Evolutionary conservation across 2,113 vertebrate species (phyloP), one percentile per base, ranked within the genome.

Genomic region (Hippocampus mohnikei): DNA sequence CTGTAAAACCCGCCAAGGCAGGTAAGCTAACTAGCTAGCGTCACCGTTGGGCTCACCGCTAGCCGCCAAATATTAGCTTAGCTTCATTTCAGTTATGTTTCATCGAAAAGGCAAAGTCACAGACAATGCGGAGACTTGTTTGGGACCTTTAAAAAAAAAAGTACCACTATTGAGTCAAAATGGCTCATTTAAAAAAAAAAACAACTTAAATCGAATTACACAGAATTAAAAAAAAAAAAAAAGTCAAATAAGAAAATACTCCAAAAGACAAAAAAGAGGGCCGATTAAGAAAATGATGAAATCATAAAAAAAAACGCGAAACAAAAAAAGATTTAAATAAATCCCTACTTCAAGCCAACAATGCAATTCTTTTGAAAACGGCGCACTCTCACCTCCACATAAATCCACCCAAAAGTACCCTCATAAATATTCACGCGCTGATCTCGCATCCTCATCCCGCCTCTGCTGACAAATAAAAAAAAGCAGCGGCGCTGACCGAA

Each of bases 371-470:
- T 56, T 58, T 77, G 46, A 48, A 41, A 13, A 63, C n/a, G 52
- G 16, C 16, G 46, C 46, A 68, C 5, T 61, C 56, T 53, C n/a
- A 69, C 70, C 67, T 69, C 25, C 62, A 63, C 53, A 29, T 50
- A 33, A 50, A 62, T 29, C 13, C 62, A 13, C 64, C 64, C 48
- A 55, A 61, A 59, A 62, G 56, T 73, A 74, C 67, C 67, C 37
- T n/a, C 1, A 74, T 79, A 56, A 62, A 70, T 67, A 80, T 83
- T 82, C 81, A 79, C 52, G 12, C 66, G 20, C 50, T 78, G 62
- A 67, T 75, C 77, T 52, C 66, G 74, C 78, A 33, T 81, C 81
- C 69, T 78, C 78, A 84, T 84, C 81, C 68, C 29, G 1, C n/a
- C 61, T 52, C 73, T 70, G 63, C 77, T 4, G 55, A 48, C 23